These are phyloP conservation scores for Monomorium pharaonis DNA, from an alignment of 1,140 invertebrate species.

Conservation along the genomic window DNA sequence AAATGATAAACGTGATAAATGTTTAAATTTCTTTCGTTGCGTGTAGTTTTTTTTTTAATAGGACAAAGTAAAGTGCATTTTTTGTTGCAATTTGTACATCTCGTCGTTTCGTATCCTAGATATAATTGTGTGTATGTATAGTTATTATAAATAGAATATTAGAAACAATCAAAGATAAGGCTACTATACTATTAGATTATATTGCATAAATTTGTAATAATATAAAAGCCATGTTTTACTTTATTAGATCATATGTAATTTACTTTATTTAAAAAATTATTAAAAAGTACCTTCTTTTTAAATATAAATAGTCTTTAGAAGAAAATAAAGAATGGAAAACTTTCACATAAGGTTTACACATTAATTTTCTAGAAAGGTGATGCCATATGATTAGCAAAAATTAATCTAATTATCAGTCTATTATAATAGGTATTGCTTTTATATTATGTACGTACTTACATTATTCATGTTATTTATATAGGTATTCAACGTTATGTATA, in stretches of 20 bases:
- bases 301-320: not conserved
- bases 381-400: too few species aligned
- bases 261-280: too few species aligned
- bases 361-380: too few species aligned
- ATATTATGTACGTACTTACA: too few species aligned
- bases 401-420: not conserved
- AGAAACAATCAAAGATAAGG: not conserved
- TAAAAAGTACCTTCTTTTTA: not conserved
- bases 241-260: too few species aligned
- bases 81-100: not conserved
- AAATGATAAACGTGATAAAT: slow-evolving; percentile 10
- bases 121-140: not conserved
- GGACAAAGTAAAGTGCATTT: not conserved
- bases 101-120: not conserved
- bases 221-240: too few species aligned
- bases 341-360: not conserved
- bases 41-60: not conserved
- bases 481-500: not conserved
- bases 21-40: not conserved
- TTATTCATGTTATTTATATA: not conserved
- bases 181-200: not conserved
- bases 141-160: not conserved
- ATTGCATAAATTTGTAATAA: not conserved
- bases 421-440: not conserved
- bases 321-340: not conserved